phyloP scores from a whole-genome alignment of 2,113 vertebrate genomes.

The Forbesichthys papilliferus region DNA sequence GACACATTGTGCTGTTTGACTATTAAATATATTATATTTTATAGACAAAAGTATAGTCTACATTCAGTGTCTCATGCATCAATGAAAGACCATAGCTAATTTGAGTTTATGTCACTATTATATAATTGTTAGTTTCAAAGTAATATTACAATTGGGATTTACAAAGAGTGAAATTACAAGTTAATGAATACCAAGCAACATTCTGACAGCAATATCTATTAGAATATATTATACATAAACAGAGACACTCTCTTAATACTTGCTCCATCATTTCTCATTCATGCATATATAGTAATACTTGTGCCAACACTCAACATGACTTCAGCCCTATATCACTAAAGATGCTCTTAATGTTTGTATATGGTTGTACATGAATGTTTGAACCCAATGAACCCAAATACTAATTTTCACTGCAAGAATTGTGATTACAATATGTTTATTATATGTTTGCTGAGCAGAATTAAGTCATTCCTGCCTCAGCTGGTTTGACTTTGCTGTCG shows the following conservation, averaged over 20 bases:
- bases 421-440: constrained; percentile 40
- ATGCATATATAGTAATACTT: constrained; percentile 72
- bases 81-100: too few species aligned
- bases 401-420: constrained; percentile 7
- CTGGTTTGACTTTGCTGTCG: constrained; percentile 16
- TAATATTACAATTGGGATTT: too few species aligned
- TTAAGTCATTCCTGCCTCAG: constrained; percentile 42
- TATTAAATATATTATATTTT: too few species aligned
- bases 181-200: too few species aligned
- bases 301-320: constrained; percentile 59
- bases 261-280: constrained; percentile 67
- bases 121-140: too few species aligned
- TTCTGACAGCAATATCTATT: too few species aligned
- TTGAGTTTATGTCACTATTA: too few species aligned
- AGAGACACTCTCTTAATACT: constrained; percentile 43
- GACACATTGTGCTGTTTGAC: too few species aligned
- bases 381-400: constrained; percentile 41
- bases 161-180: too few species aligned
- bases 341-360: constrained; percentile 50
- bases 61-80: too few species aligned
- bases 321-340: constrained; percentile 39
- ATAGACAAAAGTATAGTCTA: too few species aligned
- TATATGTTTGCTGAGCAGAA: constrained; percentile 35
- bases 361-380: neutral
- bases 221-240: too few species aligned